phyloP scores from a whole-genome alignment of 2,797 vertebrate genomes.

The Carapus acus region DNA sequence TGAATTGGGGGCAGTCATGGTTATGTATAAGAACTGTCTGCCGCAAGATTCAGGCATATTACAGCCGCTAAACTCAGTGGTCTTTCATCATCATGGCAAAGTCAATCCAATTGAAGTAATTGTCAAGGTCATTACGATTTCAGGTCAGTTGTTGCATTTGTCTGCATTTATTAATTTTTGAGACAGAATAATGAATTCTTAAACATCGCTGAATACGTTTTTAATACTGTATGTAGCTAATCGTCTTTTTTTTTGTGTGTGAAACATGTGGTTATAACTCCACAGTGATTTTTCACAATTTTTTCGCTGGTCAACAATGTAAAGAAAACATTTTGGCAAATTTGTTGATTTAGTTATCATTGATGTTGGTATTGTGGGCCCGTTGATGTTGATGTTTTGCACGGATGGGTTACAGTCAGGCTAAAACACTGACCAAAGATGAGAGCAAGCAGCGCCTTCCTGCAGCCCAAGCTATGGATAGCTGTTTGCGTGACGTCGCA shows the following conservation, averaged over 20 bases:
- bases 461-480: too few species aligned
- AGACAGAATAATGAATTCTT: slow-evolving; percentile 15
- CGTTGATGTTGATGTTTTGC: too few species aligned
- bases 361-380: too few species aligned
- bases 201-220: slow-evolving; percentile 10
- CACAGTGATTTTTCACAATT: too few species aligned
- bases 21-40: slow-evolving; percentile 58
- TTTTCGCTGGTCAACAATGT: too few species aligned
- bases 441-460: too few species aligned
- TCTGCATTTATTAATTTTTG: slow-evolving; percentile 23
- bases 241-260: not conserved
- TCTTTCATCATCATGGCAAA: slow-evolving; percentile 47
- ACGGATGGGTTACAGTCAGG: too few species aligned
- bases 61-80: slow-evolving; percentile 37
- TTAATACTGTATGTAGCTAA: slow-evolving; percentile 9
- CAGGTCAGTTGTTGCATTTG: slow-evolving; percentile 18
- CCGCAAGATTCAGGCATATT: slow-evolving; percentile 40
- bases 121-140: slow-evolving; percentile 15
- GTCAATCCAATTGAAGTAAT: slow-evolving; percentile 30
- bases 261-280: too few species aligned
- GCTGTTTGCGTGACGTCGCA: too few species aligned
- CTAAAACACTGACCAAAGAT: too few species aligned
- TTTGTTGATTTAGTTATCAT: too few species aligned
- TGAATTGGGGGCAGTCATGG: slow-evolving; percentile 51
- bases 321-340: too few species aligned